Evolutionary conservation across 2,888 invertebrate genomes (phyloP).

Genomic region (Platycnemis pennipes): DNA sequence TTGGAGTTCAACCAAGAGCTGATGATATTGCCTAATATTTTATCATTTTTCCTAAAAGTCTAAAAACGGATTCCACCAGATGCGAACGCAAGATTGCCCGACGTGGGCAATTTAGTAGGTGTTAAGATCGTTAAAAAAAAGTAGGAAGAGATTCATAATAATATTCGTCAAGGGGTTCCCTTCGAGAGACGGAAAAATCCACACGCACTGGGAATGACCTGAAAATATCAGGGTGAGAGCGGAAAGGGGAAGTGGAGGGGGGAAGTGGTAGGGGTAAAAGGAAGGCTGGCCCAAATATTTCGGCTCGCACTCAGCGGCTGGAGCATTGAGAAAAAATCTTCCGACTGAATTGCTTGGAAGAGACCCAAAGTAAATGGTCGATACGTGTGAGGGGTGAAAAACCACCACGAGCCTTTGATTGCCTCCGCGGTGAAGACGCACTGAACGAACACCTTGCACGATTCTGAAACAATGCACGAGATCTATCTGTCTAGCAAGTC

Average conservation of each 20-base stretch:
- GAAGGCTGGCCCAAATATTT: not conserved
- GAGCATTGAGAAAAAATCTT: slow-evolving; percentile 17
- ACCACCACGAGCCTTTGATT: not conserved
- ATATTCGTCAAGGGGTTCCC: not conserved
- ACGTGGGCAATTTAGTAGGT: not conserved
- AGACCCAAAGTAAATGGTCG: not conserved
- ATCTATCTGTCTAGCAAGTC: not conserved
- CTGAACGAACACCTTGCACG: not conserved
- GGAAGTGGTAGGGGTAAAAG: not conserved
- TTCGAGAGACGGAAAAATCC: not conserved
- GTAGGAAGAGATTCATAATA: not conserved
- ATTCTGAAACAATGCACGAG: not conserved
- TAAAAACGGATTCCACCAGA: not conserved
- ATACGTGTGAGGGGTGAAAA: not conserved
- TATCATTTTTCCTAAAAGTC: not conserved
- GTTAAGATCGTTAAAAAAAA: not conserved
- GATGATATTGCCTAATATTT: not conserved
- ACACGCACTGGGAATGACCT: not conserved
- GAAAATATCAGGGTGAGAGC: not conserved
- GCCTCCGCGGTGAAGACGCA: not conserved
- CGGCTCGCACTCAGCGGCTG: slow-evolving; percentile 12
- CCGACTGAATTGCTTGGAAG: not conserved
- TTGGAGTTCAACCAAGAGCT: not conserved
- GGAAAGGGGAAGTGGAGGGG: not conserved
- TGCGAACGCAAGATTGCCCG: not conserved